A percentile compares a stretch with the other conserved stretches of the same genome.
Conservation (phyloP, 2,113 vertebrate species). For the Platichthys flesus region DNA sequence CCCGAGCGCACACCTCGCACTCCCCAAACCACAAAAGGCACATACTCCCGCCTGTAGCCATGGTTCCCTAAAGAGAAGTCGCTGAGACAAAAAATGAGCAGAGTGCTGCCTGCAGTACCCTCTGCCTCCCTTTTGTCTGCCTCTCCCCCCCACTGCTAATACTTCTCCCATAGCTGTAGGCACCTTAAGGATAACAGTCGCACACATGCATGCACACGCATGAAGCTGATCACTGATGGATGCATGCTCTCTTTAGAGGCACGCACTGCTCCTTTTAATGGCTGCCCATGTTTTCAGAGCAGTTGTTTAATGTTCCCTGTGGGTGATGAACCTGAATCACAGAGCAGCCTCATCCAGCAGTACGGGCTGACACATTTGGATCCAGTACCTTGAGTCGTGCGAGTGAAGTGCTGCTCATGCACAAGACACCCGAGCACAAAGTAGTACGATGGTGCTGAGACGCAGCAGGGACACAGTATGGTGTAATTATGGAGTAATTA, state of each 20-base stretch:
- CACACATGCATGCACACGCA: conserved; percentile 38
- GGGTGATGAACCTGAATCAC: conserved; percentile 1
- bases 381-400: neutral
- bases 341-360: conserved; percentile 22
- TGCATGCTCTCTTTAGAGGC: conserved; percentile 14
- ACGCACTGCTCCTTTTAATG: conserved; percentile 28
- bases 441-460: conserved; percentile 20
- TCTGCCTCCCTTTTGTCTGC: conserved; percentile 58
- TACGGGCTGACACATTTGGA: neutral
- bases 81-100: conserved; percentile 61
- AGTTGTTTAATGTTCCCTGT: neutral
- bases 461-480: conserved; percentile 49
- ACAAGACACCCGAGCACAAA: conserved; percentile 23
- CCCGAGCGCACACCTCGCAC: conserved; percentile 55
- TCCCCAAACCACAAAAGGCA: conserved; percentile 58
- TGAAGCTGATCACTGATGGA: conserved; percentile 38
- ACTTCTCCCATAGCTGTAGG: conserved; percentile 53
- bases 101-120: conserved; percentile 61
- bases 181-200: conserved; percentile 49
- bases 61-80: conserved; percentile 65
- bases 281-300: conserved; percentile 26
- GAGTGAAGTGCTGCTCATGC: conserved; percentile 21
- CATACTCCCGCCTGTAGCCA: conserved; percentile 66
- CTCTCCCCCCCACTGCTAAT: conserved; percentile 36
- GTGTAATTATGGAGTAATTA: conserved; percentile 69